These are phyloP conservation scores for Haliclystus octoradiatus DNA, from an alignment of 30 jellyfish, hydroid and myxozoan species.

Conservation along the genomic window DNA sequence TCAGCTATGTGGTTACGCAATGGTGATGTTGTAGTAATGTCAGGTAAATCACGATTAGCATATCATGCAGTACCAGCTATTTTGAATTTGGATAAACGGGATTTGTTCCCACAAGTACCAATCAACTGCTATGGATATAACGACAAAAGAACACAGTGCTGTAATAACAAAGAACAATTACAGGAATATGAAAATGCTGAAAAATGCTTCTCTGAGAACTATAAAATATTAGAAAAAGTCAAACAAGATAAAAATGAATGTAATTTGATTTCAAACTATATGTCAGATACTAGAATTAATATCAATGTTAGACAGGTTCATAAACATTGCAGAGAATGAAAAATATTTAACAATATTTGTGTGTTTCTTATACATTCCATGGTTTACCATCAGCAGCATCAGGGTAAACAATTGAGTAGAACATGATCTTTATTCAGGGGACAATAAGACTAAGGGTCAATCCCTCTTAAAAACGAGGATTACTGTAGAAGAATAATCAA, in stretches of 20 bases:
- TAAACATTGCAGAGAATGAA: neutral
- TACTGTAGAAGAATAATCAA: too few relatives aligned
- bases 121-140: too few relatives aligned
- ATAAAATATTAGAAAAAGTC: too few relatives aligned
- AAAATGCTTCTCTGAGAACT: too few relatives aligned
- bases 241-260: neutral
- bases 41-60: constrained; percentile 88
- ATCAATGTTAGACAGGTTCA: constrained; percentile 91
- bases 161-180: neutral
- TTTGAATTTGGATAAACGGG: neutral
- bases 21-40: constrained; percentile 85
- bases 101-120: neutral
- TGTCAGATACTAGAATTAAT: constrained; percentile 80
- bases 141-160: neutral
- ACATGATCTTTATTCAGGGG: too few relatives aligned
- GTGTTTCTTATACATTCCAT: too few relatives aligned
- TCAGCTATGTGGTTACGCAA: constrained; percentile 92
- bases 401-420: too few relatives aligned
- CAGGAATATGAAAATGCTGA: neutral
- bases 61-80: constrained; percentile 98
- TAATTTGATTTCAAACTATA: constrained; percentile 23
- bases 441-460: too few relatives aligned
- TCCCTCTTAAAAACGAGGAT: too few relatives aligned
- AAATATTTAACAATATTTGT: too few relatives aligned
- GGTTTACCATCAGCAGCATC: too few relatives aligned